Evolutionary conservation across 2,113 vertebrate species (phyloP), one percentile per base, ranked within the genome.

Genomic region (Hippocampus guttulatus): DNA sequence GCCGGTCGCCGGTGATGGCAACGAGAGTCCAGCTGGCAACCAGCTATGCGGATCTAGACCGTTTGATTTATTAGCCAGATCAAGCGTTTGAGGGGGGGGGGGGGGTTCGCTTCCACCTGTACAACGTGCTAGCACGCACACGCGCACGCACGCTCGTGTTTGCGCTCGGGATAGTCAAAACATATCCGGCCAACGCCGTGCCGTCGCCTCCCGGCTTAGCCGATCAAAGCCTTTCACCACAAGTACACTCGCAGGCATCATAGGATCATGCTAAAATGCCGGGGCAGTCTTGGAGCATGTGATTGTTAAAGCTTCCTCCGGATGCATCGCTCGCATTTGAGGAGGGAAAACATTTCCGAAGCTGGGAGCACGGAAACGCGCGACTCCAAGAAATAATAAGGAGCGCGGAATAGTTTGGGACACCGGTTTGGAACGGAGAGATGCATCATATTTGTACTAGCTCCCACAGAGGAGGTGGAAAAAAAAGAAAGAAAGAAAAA

Each of bases 221-320:
- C 77, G 82, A 87, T 81, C 78, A 77, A 81, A 89, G 81, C 64
- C 67, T 70, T 66, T 51, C 66, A 60, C 73, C 75, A 72, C 49
- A 77, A 61, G 11, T 0, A 45, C 12, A 45, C 79, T 81, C 83
- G 55, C 63, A 63, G 77, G 58, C 71, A 38, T 78, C 64, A 64
- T 15, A 21, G 54, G 69, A 60, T 81, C 68, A 79, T 82, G 78
- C 57, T 61, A 57, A 78, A 86, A 81, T 80, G 72, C 66, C 40
- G 15, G 15, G 51, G 33, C 69, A 64, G 82, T 76, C 73, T 57
- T 64, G 69, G 43, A 78, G 68, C 41, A 11, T 78, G 82, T 62
- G 75, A 67, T 54, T 23, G 58, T 52, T 81, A 62, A 54, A 69
- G 67, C 61, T 67, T 77, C 82, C 77, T 75, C 66, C 70, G 67